phyloP scores from a whole-genome alignment of 2,888 invertebrate genomes.

The Gandaritis pyraliata region DNA sequence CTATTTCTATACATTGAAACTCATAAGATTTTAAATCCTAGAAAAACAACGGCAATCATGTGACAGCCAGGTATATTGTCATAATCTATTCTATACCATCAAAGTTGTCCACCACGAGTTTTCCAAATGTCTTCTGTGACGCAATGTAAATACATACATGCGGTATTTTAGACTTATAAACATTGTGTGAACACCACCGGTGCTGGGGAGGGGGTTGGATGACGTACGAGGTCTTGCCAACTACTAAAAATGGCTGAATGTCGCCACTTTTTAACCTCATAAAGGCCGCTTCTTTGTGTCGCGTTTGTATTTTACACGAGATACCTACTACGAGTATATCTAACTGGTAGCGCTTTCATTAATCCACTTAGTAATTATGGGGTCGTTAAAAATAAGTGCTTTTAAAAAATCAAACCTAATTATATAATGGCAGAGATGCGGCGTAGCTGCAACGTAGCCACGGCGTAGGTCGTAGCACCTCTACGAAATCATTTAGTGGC shows the following conservation, averaged over 20 bases:
- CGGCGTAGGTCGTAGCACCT: conserved; percentile 3
- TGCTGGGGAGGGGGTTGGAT: conserved; percentile 12
- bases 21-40: not conserved
- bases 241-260: conserved; percentile 1
- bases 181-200: conserved; percentile 13
- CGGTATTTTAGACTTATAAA: conserved; percentile 20
- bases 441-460: not conserved
- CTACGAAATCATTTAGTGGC: not conserved
- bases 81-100: conserved; percentile 7
- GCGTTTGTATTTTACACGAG: not conserved
- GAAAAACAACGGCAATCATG: conserved; percentile 5
- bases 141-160: conserved; percentile 22
- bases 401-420: too few relatives aligned
- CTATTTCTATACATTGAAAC: not conserved
- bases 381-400: too few relatives aligned
- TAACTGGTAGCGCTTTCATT: too few relatives aligned
- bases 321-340: too few relatives aligned
- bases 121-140: conserved; percentile 17
- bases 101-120: conserved; percentile 9
- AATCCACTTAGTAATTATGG: too few relatives aligned
- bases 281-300: not conserved
- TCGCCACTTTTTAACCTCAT: not conserved
- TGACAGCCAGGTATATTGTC: conserved; percentile 1
- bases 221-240: conserved; percentile 27
- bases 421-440: too few relatives aligned